Conservation (phyloP, 2,797 vertebrate genomes). For the Aulostomus chinensis region DNA sequence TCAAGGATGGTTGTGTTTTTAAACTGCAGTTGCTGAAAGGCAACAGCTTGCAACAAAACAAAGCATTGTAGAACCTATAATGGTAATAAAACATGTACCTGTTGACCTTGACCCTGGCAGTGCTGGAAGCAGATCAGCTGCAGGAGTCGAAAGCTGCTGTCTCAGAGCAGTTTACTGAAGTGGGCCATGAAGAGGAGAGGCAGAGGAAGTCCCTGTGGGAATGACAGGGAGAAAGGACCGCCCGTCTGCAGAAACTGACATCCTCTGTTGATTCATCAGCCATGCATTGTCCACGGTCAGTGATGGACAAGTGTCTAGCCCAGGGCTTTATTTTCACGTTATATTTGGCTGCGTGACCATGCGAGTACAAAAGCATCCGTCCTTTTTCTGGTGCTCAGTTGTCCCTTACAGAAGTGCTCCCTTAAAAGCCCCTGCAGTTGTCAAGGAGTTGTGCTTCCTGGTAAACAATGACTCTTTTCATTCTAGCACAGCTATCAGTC, state of each 20-base stretch:
- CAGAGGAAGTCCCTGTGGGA: conserved; percentile 19
- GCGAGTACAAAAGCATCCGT: conserved; percentile 30
- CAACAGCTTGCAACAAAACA: not conserved
- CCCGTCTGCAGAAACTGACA: no score
- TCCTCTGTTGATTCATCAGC: conserved; percentile 59
- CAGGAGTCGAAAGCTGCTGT: no score
- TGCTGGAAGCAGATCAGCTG: no score
- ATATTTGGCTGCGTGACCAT: conserved; percentile 13
- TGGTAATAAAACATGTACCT: no score
- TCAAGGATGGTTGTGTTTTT: not conserved
- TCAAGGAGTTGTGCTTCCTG: conserved; percentile 71
- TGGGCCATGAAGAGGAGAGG: no score
- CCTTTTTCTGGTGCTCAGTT: conserved; percentile 15
- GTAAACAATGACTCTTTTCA: conserved; percentile 75
- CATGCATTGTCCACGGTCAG: no score
- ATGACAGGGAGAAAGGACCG: conserved; percentile 1
- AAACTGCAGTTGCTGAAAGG: conserved; percentile 1
- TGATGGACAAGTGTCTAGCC: conserved; percentile 22
- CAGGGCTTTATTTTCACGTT: conserved; percentile 12
- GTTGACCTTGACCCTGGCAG: no score
- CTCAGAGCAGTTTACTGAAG: conserved; percentile 15
- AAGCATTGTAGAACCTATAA: no score
- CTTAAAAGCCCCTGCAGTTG: conserved; percentile 63
- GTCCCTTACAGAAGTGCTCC: conserved; percentile 30
- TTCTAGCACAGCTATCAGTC: conserved; percentile 61